Conservation (phyloP, 1,140 invertebrate genomes). For the Heliothis virescens region DNA sequence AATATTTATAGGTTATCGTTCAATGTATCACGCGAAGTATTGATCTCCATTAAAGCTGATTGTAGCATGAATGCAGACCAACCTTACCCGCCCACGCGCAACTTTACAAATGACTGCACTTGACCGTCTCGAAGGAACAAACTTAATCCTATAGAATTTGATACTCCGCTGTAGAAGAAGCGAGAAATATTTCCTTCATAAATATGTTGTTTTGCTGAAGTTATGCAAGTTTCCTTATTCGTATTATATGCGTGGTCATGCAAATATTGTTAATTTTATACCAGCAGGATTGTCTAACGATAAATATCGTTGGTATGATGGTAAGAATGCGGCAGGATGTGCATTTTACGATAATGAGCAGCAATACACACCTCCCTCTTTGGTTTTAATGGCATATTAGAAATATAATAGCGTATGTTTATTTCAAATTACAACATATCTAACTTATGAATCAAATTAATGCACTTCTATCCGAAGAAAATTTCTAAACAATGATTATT, state of each 20-base stretch:
- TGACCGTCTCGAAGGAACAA: slow-evolving; percentile 28
- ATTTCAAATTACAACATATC: background rate
- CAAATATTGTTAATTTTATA: slow-evolving; percentile 37
- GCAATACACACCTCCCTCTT: slow-evolving; percentile 16
- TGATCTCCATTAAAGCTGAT: slow-evolving; percentile 1
- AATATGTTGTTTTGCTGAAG: slow-evolving; percentile 13
- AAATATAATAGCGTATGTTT: slow-evolving; percentile 2
- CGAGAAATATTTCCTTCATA: slow-evolving; percentile 36
- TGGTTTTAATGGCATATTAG: slow-evolving; percentile 23
- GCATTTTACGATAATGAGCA: slow-evolving; percentile 32
- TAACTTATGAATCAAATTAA: no score
- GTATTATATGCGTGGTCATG: slow-evolving; percentile 1
- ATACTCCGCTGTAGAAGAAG: slow-evolving; percentile 31
- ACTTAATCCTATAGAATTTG: slow-evolving; percentile 41
- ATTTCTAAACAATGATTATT: no score
- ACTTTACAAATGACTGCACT: slow-evolving; percentile 42
- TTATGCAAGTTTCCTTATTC: slow-evolving; percentile 21
- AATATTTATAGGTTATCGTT: background rate
- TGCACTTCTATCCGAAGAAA: no score
- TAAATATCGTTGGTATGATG: slow-evolving; percentile 33
- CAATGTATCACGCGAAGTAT: background rate
- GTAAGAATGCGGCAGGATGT: slow-evolving; percentile 17
- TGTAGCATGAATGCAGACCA: slow-evolving; percentile 33
- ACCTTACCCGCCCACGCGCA: slow-evolving; percentile 30
- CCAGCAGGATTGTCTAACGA: slow-evolving; percentile 12